These are phyloP conservation scores for Sebastes diploproa DNA, from an alignment of 2,797 vertebrate genomes.

Conservation along the genomic window DNA sequence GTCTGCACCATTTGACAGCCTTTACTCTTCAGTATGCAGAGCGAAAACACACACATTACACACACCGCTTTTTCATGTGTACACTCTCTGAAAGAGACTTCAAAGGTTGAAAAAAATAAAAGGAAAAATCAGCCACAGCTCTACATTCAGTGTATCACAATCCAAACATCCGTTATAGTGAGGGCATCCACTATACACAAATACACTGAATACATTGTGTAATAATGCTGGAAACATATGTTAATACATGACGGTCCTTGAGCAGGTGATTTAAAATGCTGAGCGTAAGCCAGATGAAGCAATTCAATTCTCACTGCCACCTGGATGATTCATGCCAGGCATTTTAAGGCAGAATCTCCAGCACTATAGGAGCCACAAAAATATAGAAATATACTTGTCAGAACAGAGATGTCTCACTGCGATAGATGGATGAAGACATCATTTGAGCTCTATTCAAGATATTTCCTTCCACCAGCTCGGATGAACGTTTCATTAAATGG, in stretches of 20 bases:
- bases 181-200: conserved; percentile 40
- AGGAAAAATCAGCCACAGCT: conserved; percentile 25
- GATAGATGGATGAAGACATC: conserved; percentile 30
- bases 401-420: conserved; percentile 21
- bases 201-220: conserved; percentile 53
- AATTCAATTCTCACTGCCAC: conserved; percentile 66
- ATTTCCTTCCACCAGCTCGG: conserved; percentile 40
- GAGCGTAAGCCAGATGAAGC: conserved; percentile 59
- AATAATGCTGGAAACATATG: conserved; percentile 65
- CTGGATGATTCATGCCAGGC: conserved; percentile 68
- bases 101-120: conserved; percentile 31
- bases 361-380: conserved; percentile 21
- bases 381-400: conserved; percentile 41
- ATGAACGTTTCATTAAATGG: conserved; percentile 44
- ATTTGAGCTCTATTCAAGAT: conserved; percentile 53
- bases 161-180: conserved; percentile 49
- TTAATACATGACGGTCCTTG: conserved; percentile 57
- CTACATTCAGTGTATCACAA: conserved; percentile 50
- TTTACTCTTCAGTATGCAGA: conserved; percentile 75
- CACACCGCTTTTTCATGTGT: conserved; percentile 44
- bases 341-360: conserved; percentile 53
- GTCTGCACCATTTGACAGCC: conserved; percentile 77
- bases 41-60: conserved; percentile 50
- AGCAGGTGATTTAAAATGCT: conserved; percentile 69
- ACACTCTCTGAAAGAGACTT: conserved; percentile 58